Evolutionary conservation across 1,140 invertebrate genomes (phyloP).

Genomic region (Tetranychus urticae): DNA sequence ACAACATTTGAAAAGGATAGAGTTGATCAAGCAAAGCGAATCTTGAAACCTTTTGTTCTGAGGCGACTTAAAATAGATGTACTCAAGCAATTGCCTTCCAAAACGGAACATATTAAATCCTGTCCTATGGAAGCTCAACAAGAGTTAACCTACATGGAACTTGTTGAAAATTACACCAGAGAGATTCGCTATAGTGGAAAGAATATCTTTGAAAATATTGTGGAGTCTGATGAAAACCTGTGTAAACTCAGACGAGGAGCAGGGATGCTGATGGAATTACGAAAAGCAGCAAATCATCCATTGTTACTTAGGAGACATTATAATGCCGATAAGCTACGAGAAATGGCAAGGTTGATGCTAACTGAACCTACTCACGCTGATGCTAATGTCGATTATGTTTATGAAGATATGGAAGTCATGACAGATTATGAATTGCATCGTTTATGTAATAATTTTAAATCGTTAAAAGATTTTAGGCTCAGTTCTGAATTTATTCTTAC

Average conservation of each 20-base stretch:
- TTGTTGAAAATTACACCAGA: conserved; percentile 37
- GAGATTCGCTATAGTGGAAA: not conserved
- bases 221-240: not conserved
- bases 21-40: conserved; percentile 70
- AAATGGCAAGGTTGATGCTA: conserved; percentile 48
- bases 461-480: conserved; percentile 19
- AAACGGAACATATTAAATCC: conserved; percentile 38
- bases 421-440: conserved; percentile 78
- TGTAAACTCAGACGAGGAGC: conserved; percentile 26
- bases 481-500: conserved; percentile 21
- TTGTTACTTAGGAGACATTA: conserved; percentile 54
- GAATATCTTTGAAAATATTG: not conserved
- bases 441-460: conserved; percentile 35
- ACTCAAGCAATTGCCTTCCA: conserved; percentile 39
- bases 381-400: conserved; percentile 51
- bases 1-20: conserved; percentile 55
- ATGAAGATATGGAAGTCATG: conserved; percentile 59
- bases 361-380: conserved; percentile 45
- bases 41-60: conserved; percentile 87
- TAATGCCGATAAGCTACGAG: conserved; percentile 33
- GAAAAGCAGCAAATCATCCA: conserved; percentile 71
- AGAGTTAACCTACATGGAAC: conserved; percentile 39
- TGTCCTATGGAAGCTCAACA: conserved; percentile 43
- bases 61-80: conserved; percentile 68
- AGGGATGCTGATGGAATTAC: conserved; percentile 62